Base-by-base conservation (phyloP, 2,888 invertebrate species). In the Dicroscelio sp. region DNA sequence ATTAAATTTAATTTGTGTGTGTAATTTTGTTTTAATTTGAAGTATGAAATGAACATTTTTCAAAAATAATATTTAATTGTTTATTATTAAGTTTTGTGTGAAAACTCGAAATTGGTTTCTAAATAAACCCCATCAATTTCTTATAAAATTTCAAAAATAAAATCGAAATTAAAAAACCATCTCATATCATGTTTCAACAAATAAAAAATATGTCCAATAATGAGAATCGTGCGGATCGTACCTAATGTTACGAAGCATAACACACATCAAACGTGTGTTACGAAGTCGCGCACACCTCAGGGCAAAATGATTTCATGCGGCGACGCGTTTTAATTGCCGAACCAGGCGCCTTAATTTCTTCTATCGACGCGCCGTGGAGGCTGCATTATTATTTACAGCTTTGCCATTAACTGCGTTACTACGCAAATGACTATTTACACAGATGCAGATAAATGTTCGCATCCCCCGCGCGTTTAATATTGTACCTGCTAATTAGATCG, bases 381-480 rank as follows among this genome's bases (percentile, higher is more conserved):
- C 71, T 38, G 79, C 43, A 86, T 85, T 86, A 90, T 86, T 90
- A 90, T 90, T 90, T 86, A 86, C 86, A 86, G 83, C 90, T 63
- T 60, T 63, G 86, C 86, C 80, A 90, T 90, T 90, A 90, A 83
- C 86, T 73, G 83, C 73, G 83, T 73, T 63, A 84, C 83, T 86
- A 65, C 84, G 83, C 86, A 90, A 90, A 90, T 90, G 71, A 90
- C 86, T 86, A 90, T 90, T 90, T 90, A 90, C 90, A 86, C 90
- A 87, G 84, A 90, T 90, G 71, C 87, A 90, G 87, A 90, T 90
- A 90, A 90, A 90, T 90, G 90, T 75, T 90, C 69, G 79, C 87
- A 90, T 63, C 85, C 84, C n/a, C 79, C 65, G 78, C 35, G 58
- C 73, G 85, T 87, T 87, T 84, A 87, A 90, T 82, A 90, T 84